Conservation (phyloP, 2,888 invertebrate genomes). For the Scelioninae gen. 1 region DNA sequence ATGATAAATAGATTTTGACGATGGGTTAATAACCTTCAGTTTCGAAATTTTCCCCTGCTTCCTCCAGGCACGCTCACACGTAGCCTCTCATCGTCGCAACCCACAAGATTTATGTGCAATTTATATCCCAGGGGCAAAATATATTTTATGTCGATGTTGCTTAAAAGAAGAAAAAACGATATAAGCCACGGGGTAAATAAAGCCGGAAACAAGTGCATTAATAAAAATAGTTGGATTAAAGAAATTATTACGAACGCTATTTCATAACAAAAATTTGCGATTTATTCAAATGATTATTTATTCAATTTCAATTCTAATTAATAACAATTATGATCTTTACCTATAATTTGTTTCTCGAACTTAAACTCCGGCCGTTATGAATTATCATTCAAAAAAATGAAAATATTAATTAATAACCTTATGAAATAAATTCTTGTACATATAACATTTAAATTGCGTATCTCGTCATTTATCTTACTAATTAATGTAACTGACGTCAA, state of each 20-base stretch:
- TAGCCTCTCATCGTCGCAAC: conserved; percentile 12
- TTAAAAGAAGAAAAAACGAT: conserved; percentile 29
- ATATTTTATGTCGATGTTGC: conserved; percentile 43
- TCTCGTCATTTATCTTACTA: conserved; percentile 12
- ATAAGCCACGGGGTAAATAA: conserved; percentile 17
- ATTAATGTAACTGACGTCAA: conserved; percentile 12
- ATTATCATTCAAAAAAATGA: too few species aligned
- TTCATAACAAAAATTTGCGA: too few species aligned
- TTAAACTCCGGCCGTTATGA: too few species aligned
- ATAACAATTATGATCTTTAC: neutral
- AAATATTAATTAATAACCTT: too few species aligned
- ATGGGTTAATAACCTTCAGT: conserved; percentile 49
- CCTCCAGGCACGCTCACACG: conserved; percentile 14
- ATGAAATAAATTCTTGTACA: too few species aligned
- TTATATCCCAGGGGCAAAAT: conserved; percentile 47
- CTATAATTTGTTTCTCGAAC: too few species aligned
- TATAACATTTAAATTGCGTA: too few species aligned
- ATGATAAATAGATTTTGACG: conserved; percentile 51
- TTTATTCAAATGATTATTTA: too few species aligned
- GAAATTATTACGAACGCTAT: too few species aligned
- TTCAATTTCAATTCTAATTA: too few species aligned
- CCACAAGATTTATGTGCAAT: conserved; percentile 54
- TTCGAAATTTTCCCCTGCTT: conserved; percentile 38
- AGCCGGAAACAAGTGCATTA: conserved; percentile 14
- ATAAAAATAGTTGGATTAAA: conserved; percentile 18